Conservation (phyloP, 2,797 vertebrate genomes). For the Ispidina lecontei region DNA sequence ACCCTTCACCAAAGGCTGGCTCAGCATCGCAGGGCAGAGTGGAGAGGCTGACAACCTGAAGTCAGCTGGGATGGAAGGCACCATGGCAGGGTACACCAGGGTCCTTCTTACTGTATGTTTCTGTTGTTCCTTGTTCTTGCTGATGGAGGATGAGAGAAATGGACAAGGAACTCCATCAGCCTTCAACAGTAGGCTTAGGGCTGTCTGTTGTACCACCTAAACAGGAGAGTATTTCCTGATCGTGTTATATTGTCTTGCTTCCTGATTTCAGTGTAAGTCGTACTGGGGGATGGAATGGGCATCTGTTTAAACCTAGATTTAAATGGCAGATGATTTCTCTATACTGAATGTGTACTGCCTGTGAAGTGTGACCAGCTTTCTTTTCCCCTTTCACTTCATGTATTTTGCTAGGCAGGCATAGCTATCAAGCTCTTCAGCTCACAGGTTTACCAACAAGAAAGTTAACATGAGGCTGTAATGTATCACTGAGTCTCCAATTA, state of each 20-base stretch:
- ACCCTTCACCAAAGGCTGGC: neutral
- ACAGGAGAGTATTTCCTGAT: neutral
- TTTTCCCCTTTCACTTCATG: accelerated
- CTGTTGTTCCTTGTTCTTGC: neutral
- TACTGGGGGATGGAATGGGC: neutral
- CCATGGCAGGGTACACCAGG: neutral
- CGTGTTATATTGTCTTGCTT: accelerated
- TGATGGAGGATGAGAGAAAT: neutral
- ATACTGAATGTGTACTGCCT: neutral
- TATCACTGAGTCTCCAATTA: neutral
- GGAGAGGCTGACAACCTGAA: neutral
- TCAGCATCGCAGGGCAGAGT: accelerated
- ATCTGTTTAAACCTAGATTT: neutral
- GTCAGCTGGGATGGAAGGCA: neutral
- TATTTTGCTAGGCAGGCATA: neutral
- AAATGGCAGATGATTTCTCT: neutral
- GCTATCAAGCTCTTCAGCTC: neutral
- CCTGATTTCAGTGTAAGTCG: neutral
- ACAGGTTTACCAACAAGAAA: neutral
- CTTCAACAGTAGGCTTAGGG: neutral
- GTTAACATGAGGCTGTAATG: neutral
- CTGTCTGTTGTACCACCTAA: neutral
- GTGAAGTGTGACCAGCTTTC: neutral
- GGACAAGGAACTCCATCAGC: neutral
- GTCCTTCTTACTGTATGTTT: neutral